These are phyloP conservation scores for Masnerella sp. DNA, from an alignment of 2,888 invertebrate species.

Conservation along the genomic window DNA sequence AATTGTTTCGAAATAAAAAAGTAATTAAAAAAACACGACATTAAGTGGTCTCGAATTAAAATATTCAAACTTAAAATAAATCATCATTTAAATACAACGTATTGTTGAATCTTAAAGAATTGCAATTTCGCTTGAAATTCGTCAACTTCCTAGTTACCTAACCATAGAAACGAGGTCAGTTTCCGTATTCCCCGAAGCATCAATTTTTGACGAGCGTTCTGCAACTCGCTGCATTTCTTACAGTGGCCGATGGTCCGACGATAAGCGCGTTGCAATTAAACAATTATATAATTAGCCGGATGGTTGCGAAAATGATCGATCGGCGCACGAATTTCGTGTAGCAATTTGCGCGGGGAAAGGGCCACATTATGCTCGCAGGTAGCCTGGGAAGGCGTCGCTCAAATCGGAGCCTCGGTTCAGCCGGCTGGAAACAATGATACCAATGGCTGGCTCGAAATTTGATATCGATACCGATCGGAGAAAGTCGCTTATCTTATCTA, in stretches of 20 bases:
- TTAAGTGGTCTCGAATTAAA: no score
- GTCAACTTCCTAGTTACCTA: no score
- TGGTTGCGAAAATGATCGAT: conserved; percentile 5
- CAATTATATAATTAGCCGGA: conserved; percentile 25
- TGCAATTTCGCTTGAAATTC: no score
- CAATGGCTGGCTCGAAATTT: conserved; percentile 30
- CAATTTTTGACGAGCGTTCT: no score
- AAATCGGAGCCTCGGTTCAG: conserved; percentile 7
- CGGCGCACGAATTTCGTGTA: conserved; percentile 17
- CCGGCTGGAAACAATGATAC: conserved; percentile 45
- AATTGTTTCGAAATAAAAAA: no score
- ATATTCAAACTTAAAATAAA: no score
- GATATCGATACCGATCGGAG: conserved; percentile 39
- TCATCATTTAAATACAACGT: no score
- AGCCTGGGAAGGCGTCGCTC: conserved; percentile 28
- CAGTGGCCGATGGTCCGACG: background rate
- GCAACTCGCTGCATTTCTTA: no score
- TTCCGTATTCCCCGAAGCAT: no score
- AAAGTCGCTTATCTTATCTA: conserved; percentile 52
- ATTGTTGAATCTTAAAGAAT: no score
- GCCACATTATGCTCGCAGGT: conserved; percentile 2
- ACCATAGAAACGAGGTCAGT: no score
- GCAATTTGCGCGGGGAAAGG: conserved; percentile 9
- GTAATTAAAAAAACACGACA: no score
- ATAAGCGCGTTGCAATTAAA: conserved; percentile 22